phyloP scores from a whole-genome alignment of 1,140 invertebrate species.

The Diabrotica virgifera region DNA sequence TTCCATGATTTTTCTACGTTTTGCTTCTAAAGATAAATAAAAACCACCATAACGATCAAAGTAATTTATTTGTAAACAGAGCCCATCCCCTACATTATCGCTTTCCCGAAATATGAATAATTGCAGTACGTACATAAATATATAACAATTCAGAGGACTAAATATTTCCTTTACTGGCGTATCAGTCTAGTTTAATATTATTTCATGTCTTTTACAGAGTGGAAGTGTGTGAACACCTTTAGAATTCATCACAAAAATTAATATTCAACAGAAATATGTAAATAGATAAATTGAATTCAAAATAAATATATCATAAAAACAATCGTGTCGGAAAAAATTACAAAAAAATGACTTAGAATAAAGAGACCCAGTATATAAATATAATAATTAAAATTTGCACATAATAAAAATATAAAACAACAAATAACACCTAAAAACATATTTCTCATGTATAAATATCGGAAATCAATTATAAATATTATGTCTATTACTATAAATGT shows the following conservation, averaged over 20 bases:
- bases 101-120: background rate
- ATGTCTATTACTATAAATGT: constrained; percentile 7
- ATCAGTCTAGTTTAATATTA: background rate
- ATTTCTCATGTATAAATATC: constrained; percentile 5
- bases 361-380: constrained; percentile 3
- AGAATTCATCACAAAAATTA: too few species aligned
- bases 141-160: constrained; percentile 4
- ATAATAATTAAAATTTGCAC: constrained; percentile 9
- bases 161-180: background rate
- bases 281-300: constrained; percentile 3
- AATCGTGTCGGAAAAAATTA: background rate
- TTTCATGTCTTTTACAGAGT: too few species aligned
- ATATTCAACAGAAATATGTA: background rate
- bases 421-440: background rate
- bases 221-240: too few species aligned
- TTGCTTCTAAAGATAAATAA: too few species aligned
- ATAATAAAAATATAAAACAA: background rate
- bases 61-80: constrained; percentile 8
- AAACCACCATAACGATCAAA: background rate
- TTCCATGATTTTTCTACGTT: too few species aligned
- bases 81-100: constrained; percentile 8
- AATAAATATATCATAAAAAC: background rate
- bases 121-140: constrained; percentile 11
- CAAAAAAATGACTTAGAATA: background rate
- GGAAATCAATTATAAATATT: constrained; percentile 6